Percentiles rank a stretch among this genome's conserved stretches.
Evolutionary conservation across 2,113 vertebrate species (phyloP).

Genomic region (Micronycteris hirsuta): DNA sequence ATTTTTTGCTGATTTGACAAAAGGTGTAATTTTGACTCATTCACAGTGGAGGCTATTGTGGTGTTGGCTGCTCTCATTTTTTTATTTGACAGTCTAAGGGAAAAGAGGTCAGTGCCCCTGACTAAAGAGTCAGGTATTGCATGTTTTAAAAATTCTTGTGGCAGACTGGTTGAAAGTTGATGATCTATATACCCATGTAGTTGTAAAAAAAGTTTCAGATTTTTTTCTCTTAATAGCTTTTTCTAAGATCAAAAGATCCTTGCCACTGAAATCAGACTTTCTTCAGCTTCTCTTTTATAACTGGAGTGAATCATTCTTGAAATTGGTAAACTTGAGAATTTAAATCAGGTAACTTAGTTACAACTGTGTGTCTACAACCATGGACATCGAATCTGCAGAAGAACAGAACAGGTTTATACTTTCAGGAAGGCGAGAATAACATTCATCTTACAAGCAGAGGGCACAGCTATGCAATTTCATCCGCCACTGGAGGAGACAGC

Average conservation of each 20-base stretch:
- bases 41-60: background rate
- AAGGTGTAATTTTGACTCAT: background rate
- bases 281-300: background rate
- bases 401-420: background rate
- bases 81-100: background rate
- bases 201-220: background rate
- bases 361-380: background rate
- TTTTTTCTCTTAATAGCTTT: background rate
- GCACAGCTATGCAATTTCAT: background rate
- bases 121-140: background rate
- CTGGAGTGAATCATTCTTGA: background rate
- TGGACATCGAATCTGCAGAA: background rate
- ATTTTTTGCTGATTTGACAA: background rate
- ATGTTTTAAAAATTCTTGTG: background rate
- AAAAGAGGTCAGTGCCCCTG: background rate
- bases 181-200: background rate
- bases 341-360: background rate
- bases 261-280: background rate
- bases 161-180: background rate
- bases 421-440: background rate
- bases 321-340: background rate
- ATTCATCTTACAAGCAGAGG: background rate
- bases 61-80: background rate
- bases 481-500: background rate
- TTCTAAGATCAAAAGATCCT: conserved; percentile 6